Evolutionary conservation across 2,113 vertebrate genomes (phyloP).

Genomic region (Cnemophilus loriae): DNA sequence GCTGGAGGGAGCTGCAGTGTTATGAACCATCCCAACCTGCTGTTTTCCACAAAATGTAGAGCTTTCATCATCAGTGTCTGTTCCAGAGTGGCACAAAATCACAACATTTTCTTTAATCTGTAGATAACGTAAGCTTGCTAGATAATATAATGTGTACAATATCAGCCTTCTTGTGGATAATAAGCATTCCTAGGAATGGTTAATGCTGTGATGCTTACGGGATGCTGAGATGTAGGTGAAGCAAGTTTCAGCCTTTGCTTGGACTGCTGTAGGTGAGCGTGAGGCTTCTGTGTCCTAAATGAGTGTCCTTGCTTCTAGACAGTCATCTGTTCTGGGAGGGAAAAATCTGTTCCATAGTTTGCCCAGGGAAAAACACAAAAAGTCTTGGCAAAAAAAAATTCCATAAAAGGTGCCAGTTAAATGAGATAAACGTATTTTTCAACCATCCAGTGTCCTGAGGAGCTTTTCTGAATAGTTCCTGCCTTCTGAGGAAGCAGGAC

Average conservation of each 20-base stretch:
- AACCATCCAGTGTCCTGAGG: neutral
- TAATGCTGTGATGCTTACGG: neutral
- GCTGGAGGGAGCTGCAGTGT: neutral
- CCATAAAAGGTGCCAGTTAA: neutral
- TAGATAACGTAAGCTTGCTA: neutral
- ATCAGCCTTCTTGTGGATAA: neutral
- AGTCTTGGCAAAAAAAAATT: accelerated
- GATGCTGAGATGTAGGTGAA: neutral
- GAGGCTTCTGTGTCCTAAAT: neutral
- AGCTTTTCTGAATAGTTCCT: neutral
- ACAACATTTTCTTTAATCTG: neutral
- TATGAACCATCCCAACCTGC: neutral
- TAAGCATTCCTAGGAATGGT: neutral
- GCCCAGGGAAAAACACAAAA: neutral
- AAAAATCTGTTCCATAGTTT: neutral
- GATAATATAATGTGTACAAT: neutral
- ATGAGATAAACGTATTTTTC: neutral
- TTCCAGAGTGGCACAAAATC: neutral
- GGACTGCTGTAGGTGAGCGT: neutral
- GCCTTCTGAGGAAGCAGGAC: neutral
- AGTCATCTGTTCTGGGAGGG: neutral
- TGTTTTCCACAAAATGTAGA: neutral
- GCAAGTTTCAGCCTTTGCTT: neutral
- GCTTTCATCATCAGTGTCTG: neutral
- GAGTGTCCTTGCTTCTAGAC: neutral